Base-by-base conservation (phyloP, 92 coral and sea anemone genomes). In the Epizoanthus stellaris region DNA sequence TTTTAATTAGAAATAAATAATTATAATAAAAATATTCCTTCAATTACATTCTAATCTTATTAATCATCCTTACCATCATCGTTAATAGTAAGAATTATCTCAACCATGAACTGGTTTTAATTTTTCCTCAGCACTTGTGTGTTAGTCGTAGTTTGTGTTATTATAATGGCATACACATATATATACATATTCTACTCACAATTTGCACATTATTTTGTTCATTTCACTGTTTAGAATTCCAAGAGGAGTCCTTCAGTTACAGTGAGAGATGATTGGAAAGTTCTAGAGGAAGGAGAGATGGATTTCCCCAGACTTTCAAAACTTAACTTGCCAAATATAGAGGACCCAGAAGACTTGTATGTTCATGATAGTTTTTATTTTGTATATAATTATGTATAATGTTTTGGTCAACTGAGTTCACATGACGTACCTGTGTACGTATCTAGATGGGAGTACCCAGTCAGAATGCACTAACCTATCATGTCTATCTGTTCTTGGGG, bases 191-290 rank as follows among this genome's bases (percentile, higher is more conserved):
- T n/a, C 69, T 25, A 64, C 34, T 13, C 70, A 19, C 42, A 20
- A 20, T 45, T 59, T 74, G 54, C 6, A 8, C 20, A 52, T 61
- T 36, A 11, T 62, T 39, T 34, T 61, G 63, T n/a, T 25, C 42
- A 16, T 81, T 66, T 67, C 23, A 20, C 25, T 11, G 36, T 92
- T 90, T 88, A 93, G 62, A 85, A 84, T 43, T 92, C 90, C 73
- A 94, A 94, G 42, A 89, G 98, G 21, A 94, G 91, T 52, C 90
- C 98, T 3, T 96, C 98, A 0, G 98, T 96, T 19, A 89, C 90
- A 60, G 98, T 96, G 9, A 87, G 95, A 42, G 98, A 96, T 66
- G 98, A 96, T 67, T 96, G 98, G 98, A 96, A 96, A 71, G 98
- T 96, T 30, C 77, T 96, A 21, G 99, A 96, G 47, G 98, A 94